Conservation (phyloP, 2,888 invertebrate genomes). For the Mimumesa dahlbomi region DNA sequence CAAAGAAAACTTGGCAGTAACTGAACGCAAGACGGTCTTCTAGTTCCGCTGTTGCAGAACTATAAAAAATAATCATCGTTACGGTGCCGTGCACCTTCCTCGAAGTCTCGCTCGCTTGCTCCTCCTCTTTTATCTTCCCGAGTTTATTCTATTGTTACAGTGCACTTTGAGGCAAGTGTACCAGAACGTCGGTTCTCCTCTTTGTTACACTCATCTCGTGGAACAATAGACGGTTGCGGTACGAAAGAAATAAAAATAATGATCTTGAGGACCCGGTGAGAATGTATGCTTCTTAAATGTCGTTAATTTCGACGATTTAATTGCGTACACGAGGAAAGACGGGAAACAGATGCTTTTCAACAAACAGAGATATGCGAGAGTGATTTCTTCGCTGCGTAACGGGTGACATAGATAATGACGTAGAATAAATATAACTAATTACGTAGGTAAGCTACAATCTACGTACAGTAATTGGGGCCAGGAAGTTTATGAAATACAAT, state of each 20-base stretch:
- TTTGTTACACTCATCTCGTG: slow-evolving; percentile 31
- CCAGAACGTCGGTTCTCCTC: slow-evolving; percentile 35
- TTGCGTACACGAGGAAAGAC: neutral
- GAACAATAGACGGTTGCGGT: slow-evolving; percentile 38
- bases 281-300: slow-evolving; percentile 1
- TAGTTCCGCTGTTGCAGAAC: slow-evolving; percentile 4
- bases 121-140: slow-evolving; percentile 39
- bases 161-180: slow-evolving; percentile 40
- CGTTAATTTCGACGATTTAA: slow-evolving; percentile 2
- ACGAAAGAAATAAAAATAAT: slow-evolving; percentile 28
- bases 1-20: neutral
- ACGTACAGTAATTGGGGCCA: no score
- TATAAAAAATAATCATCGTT: slow-evolving; percentile 54
- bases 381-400: no score
- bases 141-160: slow-evolving; percentile 51
- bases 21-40: slow-evolving; percentile 7
- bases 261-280: slow-evolving; percentile 8
- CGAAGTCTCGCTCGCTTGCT: slow-evolving; percentile 44
- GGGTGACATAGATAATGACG: no score
- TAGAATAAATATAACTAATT: no score
- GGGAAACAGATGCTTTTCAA: neutral
- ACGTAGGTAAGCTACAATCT: no score
- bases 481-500: no score
- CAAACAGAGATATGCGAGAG: neutral
- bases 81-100: slow-evolving; percentile 34